phyloP scores from a whole-genome alignment of 2,113 vertebrate genomes.

The Sciurus niger region DNA sequence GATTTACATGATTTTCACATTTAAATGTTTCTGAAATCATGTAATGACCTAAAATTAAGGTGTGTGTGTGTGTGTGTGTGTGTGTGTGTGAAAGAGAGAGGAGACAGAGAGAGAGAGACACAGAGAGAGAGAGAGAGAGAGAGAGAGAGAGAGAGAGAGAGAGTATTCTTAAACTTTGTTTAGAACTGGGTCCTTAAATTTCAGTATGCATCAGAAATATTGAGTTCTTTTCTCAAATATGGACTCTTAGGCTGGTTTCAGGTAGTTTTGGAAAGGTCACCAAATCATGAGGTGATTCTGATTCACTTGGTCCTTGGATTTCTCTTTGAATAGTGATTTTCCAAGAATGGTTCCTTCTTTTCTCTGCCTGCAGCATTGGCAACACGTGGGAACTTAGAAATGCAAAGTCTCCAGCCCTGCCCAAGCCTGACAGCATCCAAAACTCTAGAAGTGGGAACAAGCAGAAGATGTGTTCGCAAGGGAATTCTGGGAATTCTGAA shows the following conservation, averaged over 20 bases:
- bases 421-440: neutral
- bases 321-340: neutral
- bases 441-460: neutral
- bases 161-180: neutral
- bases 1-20: neutral
- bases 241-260: neutral
- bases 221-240: neutral
- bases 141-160: no score
- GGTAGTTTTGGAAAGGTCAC: neutral
- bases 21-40: constrained; percentile 45
- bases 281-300: neutral
- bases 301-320: neutral
- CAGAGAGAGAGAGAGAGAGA: no score
- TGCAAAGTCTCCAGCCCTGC: neutral
- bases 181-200: neutral
- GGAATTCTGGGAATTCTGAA: neutral
- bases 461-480: neutral
- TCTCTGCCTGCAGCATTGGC: rapidly evolving
- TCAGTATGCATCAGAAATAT: neutral
- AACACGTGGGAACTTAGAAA: neutral
- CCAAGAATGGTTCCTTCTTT: neutral
- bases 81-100: no score
- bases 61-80: neutral
- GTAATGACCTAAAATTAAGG: neutral
- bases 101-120: no score